Conservation (phyloP, 1,140 invertebrate species). For the Popillia japonica region DNA sequence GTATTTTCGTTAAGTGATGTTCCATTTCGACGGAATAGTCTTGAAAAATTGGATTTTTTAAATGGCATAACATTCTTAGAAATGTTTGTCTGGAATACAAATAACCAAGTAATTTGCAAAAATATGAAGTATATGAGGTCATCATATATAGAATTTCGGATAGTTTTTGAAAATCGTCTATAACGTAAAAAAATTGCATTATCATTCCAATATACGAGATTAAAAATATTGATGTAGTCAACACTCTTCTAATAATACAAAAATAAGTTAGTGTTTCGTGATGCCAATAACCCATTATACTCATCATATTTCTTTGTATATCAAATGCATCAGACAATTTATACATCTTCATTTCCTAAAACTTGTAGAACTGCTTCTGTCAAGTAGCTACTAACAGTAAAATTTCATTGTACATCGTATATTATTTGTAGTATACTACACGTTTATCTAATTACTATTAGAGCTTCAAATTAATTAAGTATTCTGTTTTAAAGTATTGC, state of each 20-base stretch:
- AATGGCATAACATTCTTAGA: slow-evolving; percentile 4
- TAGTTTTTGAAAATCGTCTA: slow-evolving; percentile 33
- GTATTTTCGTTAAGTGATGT: not conserved
- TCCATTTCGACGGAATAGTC: slow-evolving; percentile 27
- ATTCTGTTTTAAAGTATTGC: not conserved
- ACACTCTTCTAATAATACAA: slow-evolving; percentile 7
- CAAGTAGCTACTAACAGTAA: not conserved
- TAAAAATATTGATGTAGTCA: not conserved
- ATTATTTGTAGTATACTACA: too few species aligned
- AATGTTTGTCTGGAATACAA: slow-evolving; percentile 21
- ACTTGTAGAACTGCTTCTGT: not conserved
- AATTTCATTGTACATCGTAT: too few species aligned
- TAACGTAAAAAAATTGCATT: slow-evolving; percentile 32
- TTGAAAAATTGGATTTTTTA: slow-evolving; percentile 39
- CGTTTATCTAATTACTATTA: too few species aligned
- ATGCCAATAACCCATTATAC: slow-evolving; percentile 33
- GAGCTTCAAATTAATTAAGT: not conserved
- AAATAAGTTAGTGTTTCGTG: not conserved
- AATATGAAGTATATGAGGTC: slow-evolving; percentile 7
- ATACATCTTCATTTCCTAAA: not conserved
- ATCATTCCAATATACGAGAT: not conserved
- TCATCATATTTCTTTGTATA: slow-evolving; percentile 38
- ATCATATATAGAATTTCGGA: slow-evolving; percentile 36
- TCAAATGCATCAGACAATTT: not conserved
- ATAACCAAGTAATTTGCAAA: slow-evolving; percentile 27